Evolutionary conservation across 2,888 invertebrate species (phyloP).

Genomic region (Alentia gelatinosa): DNA sequence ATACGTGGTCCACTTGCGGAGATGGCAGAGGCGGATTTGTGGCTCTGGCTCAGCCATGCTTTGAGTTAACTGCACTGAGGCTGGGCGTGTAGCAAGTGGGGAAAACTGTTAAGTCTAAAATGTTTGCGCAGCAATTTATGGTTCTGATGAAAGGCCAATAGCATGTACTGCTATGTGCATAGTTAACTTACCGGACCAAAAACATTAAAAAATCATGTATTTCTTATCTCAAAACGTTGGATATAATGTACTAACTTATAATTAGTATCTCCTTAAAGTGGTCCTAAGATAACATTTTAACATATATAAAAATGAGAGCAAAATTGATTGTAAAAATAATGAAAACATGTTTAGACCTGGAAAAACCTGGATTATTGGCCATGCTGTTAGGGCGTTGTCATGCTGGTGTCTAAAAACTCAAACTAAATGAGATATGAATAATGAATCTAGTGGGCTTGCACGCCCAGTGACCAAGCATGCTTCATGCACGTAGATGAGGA

Average conservation of each 20-base stretch:
- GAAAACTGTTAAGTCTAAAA: not conserved
- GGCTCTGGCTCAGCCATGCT: constrained; percentile 4
- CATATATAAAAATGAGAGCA: too few relatives aligned
- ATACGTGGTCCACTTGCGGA: constrained; percentile 89
- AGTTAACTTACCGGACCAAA: too few relatives aligned
- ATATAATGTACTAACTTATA: too few relatives aligned
- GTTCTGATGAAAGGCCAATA: not conserved
- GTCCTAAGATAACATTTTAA: too few relatives aligned
- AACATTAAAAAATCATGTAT: too few relatives aligned
- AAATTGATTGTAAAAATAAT: too few relatives aligned
- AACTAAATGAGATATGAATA: not conserved
- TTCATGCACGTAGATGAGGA: not conserved
- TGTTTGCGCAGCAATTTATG: not conserved
- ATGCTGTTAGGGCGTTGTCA: not conserved
- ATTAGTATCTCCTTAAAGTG: too few relatives aligned
- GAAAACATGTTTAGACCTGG: too few relatives aligned
- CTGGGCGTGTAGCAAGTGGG: not conserved
- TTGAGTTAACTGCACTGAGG: too few relatives aligned
- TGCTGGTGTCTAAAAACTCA: not conserved
- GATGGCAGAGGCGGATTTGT: constrained; percentile 4
- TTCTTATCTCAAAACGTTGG: too few relatives aligned
- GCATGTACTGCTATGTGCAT: not conserved
- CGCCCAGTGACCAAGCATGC: not conserved
- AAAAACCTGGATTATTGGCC: too few relatives aligned
- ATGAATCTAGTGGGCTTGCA: not conserved